phyloP scores from a whole-genome alignment of 2,797 vertebrate species.

The Syngnathus acus region DNA sequence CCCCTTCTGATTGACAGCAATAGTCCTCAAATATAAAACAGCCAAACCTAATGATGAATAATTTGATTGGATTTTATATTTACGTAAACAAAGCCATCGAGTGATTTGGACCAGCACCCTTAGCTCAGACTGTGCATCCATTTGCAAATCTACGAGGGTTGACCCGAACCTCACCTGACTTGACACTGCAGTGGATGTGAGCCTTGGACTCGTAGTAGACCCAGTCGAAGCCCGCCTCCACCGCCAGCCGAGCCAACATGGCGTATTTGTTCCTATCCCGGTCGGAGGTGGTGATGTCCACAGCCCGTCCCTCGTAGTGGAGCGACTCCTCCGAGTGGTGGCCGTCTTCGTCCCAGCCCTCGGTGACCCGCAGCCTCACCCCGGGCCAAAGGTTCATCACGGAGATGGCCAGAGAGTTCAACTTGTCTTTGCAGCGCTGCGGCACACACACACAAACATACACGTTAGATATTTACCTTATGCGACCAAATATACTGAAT shows the following conservation, averaged over 20 bases:
- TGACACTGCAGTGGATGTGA: constrained; percentile 96
- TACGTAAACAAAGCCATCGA: too few species aligned
- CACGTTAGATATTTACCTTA: neutral
- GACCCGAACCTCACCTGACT: constrained; percentile 78
- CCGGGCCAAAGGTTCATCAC: constrained; percentile 99
- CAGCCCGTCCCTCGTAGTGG: constrained; percentile 92
- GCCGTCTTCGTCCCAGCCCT: constrained; percentile 98
- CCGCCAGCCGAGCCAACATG: constrained; percentile 91
- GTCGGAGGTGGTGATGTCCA: constrained; percentile 95
- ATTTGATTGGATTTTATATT: too few species aligned
- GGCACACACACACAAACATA: neutral
- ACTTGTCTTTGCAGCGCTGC: constrained; percentile 95
- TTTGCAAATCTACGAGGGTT: too few species aligned
- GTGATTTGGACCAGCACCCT: too few species aligned
- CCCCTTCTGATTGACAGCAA: too few species aligned
- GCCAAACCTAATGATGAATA: too few species aligned
- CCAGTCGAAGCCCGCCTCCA: constrained; percentile 98
- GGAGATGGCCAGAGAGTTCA: constrained; percentile 95
- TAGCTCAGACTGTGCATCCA: too few species aligned
- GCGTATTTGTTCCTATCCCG: constrained; percentile 84
- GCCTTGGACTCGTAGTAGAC: constrained; percentile 97
- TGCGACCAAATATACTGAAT: neutral
- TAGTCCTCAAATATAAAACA: too few species aligned
- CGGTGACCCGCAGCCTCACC: constrained; percentile 92
- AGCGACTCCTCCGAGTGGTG: constrained; percentile 94